phyloP scores from a whole-genome alignment of 1,140 invertebrate species.

The Scaptomyza pallida region DNA sequence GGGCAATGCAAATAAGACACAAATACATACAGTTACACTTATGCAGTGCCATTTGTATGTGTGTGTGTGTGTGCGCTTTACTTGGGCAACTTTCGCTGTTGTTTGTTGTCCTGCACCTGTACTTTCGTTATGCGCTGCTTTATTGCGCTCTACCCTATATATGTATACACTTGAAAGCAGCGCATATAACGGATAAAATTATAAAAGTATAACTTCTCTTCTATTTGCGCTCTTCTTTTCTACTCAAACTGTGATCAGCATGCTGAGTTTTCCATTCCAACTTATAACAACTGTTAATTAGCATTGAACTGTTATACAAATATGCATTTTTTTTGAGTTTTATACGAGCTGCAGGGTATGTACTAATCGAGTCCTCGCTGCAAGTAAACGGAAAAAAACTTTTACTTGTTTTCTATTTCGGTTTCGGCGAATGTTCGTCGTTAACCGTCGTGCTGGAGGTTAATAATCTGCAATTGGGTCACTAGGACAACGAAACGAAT shows the following conservation, averaged over 20 bases:
- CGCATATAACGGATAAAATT: neutral
- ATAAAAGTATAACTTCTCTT: too few relatives aligned
- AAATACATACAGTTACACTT: neutral
- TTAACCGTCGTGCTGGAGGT: conserved; percentile 53
- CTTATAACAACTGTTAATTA: neutral
- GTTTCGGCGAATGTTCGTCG: conserved; percentile 31
- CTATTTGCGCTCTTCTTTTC: too few relatives aligned
- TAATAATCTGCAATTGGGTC: conserved; percentile 83
- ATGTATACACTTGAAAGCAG: neutral
- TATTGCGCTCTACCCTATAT: conserved; percentile 19
- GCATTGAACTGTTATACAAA: too few relatives aligned
- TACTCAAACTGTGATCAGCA: too few relatives aligned
- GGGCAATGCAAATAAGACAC: conserved; percentile 12
- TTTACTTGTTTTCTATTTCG: conserved; percentile 51
- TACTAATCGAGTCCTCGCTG: neutral
- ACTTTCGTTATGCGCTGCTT: conserved; percentile 2
- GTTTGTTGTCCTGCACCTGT: conserved; percentile 11
- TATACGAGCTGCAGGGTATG: too few relatives aligned
- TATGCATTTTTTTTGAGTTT: too few relatives aligned
- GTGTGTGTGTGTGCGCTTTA: conserved; percentile 2
- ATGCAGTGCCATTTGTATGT: neutral
- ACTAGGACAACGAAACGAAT: conserved; percentile 73
- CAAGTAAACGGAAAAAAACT: conserved; percentile 3
- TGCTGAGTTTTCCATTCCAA: neutral
- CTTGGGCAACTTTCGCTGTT: conserved; percentile 45